These are phyloP conservation scores for Nomia melanderi DNA, from an alignment of 1,140 invertebrate species.

Conservation along the genomic window DNA sequence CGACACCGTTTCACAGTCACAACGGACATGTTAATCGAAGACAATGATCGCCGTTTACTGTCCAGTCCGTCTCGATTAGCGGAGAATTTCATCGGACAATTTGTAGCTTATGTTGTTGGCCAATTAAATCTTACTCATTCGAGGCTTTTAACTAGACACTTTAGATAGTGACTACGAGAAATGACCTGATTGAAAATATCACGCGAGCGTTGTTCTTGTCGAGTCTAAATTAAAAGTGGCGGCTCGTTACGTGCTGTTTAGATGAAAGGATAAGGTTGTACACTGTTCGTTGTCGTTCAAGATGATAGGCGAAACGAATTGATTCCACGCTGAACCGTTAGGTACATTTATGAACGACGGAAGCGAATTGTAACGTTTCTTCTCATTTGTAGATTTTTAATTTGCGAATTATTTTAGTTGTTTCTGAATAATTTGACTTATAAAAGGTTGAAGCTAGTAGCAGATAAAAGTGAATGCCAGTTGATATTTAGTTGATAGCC, in stretches of 20 bases:
- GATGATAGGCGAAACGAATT: not conserved
- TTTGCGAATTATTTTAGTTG: too few relatives aligned
- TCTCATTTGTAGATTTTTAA: too few relatives aligned
- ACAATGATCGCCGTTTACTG: not conserved
- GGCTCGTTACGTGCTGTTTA: not conserved
- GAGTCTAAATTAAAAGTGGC: not conserved
- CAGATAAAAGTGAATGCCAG: too few relatives aligned
- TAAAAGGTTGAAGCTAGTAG: too few relatives aligned
- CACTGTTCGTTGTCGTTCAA: not conserved
- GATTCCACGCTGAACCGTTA: not conserved
- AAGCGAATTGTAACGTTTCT: not conserved
- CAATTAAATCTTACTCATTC: constrained; percentile 44
- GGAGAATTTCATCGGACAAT: constrained; percentile 41
- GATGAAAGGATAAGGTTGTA: not conserved
- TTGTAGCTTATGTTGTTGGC: constrained; percentile 17
- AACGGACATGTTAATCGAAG: not conserved
- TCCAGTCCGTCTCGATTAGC: constrained; percentile 16
- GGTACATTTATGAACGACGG: not conserved
- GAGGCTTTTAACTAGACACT: not conserved
- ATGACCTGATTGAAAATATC: not conserved
- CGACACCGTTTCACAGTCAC: not conserved
- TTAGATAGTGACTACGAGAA: not conserved
- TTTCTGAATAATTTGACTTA: too few relatives aligned
- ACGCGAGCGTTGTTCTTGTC: not conserved
- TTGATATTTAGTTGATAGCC: too few relatives aligned